These are phyloP conservation scores for Psettodes erumei DNA, from an alignment of 2,113 vertebrate species.

Conservation along the genomic window DNA sequence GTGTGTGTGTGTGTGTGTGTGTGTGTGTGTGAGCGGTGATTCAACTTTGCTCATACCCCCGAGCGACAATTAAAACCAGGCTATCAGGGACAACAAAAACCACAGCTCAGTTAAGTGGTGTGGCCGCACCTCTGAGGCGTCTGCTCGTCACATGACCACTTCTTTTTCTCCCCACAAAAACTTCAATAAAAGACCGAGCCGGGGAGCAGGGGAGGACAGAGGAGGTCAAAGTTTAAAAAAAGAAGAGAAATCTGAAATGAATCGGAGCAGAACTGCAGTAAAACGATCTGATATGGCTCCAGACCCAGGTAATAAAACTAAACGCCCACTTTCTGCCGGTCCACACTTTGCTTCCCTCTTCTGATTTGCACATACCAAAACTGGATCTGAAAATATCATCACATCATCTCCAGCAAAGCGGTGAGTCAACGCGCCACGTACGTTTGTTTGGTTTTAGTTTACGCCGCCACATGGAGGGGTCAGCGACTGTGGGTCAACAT, in stretches of 20 bases:
- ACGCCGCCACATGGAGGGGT: conserved; percentile 34
- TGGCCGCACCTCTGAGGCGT: neutral
- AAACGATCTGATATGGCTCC: neutral
- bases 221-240: neutral
- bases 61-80: conserved; percentile 34
- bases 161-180: neutral
- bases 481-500: conserved; percentile 22
- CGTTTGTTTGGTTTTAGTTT: conserved; percentile 29
- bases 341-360: conserved; percentile 33
- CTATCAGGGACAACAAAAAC: neutral
- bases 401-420: neutral
- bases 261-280: neutral
- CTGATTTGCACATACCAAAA: neutral
- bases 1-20: conserved; percentile 5
- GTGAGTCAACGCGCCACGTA: neutral
- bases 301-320: conserved; percentile 14
- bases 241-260: neutral
- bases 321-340: conserved; percentile 7
- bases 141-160: conserved; percentile 4
- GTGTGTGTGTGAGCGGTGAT: neutral
- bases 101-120: neutral
- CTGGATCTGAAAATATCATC: neutral
- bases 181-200: neutral
- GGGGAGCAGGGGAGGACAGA: neutral
- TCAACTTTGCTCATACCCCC: conserved; percentile 24